A percentile compares a stretch with the other conserved stretches of the same genome.
These are phyloP conservation scores for Carettochelys insculpta DNA, from an alignment of 2,113 vertebrate species.

Conservation along the genomic window DNA sequence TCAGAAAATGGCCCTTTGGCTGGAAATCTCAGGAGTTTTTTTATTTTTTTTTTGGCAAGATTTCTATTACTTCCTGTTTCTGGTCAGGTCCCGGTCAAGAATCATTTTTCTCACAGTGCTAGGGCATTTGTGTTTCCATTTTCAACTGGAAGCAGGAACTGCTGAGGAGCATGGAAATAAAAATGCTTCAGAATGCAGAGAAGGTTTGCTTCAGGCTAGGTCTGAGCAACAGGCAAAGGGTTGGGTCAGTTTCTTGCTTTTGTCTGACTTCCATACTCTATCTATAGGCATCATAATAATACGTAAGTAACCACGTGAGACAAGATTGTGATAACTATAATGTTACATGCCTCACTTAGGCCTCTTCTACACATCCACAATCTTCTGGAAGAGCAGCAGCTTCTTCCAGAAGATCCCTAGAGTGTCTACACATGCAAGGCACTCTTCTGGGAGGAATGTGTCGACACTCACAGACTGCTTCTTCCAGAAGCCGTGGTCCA, in stretches of 20 bases:
- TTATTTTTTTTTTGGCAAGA: constrained; percentile 27
- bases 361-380: too few species aligned
- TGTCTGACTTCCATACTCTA: constrained; percentile 56
- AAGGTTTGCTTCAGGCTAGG: constrained; percentile 37
- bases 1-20: constrained; percentile 44
- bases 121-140: constrained; percentile 52
- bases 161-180: constrained; percentile 49
- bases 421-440: too few species aligned
- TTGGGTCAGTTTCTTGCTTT: constrained; percentile 47
- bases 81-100: constrained; percentile 71
- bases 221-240: neutral
- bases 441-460: too few species aligned
- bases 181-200: neutral
- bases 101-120: constrained; percentile 64
- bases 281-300: neutral
- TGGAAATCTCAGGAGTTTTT: constrained; percentile 64
- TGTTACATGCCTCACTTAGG: neutral
- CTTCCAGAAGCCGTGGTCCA: too few species aligned
- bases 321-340: too few species aligned
- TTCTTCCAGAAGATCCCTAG: too few species aligned
- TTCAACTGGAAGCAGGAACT: neutral
- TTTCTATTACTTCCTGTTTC: constrained; percentile 69
- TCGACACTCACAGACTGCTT: too few species aligned
- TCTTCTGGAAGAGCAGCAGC: too few species aligned
- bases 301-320: too few species aligned